A percentile compares a stretch with the other conserved stretches of the same genome.
These are phyloP conservation scores for Drosophila varians DNA, from an alignment of 1,140 invertebrate genomes.

Conservation along the genomic window DNA sequence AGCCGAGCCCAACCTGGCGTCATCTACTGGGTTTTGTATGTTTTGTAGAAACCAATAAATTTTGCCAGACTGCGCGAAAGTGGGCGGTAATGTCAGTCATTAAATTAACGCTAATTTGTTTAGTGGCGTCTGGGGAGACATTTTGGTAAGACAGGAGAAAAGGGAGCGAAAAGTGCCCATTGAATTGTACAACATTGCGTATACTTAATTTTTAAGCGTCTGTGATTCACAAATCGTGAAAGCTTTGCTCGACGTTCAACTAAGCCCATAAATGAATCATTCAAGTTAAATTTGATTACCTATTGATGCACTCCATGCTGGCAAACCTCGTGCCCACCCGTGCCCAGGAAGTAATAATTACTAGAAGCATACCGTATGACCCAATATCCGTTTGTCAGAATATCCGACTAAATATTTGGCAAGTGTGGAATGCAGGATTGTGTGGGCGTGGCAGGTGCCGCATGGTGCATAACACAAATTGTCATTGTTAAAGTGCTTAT, in stretches of 20 bases:
- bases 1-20: conserved; percentile 35
- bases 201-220: conserved; percentile 29
- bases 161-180: conserved; percentile 52
- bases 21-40: conserved; percentile 19
- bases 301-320: conserved; percentile 26
- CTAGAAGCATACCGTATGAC: conserved; percentile 27
- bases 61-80: conserved; percentile 39
- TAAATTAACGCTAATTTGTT: conserved; percentile 82
- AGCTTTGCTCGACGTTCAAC: too few species aligned
- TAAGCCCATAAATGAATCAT: conserved; percentile 32
- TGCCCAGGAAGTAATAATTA: conserved; percentile 69
- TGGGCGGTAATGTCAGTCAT: conserved; percentile 68
- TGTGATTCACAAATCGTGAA: conserved; percentile 32
- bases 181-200: conserved; percentile 18
- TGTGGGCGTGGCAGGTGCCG: conserved; percentile 1
- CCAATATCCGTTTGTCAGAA: conserved; percentile 60
- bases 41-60: conserved; percentile 63
- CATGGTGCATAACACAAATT: conserved; percentile 59
- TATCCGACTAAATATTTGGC: conserved; percentile 7
- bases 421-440: not conserved
- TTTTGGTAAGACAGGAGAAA: conserved; percentile 24
- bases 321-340: conserved; percentile 27
- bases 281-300: conserved; percentile 25
- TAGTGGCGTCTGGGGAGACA: conserved; percentile 79
- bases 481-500: conserved; percentile 79